Conservation (phyloP, 2,888 invertebrate genomes). For the Peribatodes rhomboidaria region DNA sequence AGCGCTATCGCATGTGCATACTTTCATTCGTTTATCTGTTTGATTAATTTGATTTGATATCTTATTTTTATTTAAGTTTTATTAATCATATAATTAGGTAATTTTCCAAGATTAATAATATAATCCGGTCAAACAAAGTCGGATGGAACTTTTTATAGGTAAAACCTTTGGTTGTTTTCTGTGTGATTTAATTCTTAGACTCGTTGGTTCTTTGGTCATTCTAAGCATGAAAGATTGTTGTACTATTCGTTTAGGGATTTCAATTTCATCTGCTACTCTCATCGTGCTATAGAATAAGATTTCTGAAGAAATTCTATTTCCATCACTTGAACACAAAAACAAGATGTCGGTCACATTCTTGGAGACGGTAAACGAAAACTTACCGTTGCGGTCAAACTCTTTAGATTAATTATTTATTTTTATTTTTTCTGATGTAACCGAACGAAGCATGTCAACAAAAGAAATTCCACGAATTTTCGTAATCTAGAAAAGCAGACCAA, state of each 20-base stretch:
- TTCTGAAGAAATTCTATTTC: neutral
- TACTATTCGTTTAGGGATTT: neutral
- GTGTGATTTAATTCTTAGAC: neutral
- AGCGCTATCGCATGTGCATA: conserved; percentile 7
- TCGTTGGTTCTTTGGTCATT: no score
- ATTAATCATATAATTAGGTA: conserved; percentile 20
- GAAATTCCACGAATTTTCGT: conserved; percentile 18
- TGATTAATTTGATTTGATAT: conserved; percentile 24
- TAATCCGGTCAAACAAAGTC: conserved; percentile 16
- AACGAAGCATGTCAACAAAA: conserved; percentile 2
- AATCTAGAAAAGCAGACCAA: conserved; percentile 7
- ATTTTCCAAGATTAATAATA: conserved; percentile 13
- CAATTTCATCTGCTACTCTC: neutral
- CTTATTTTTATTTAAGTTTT: conserved; percentile 10
- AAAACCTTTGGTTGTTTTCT: neutral
- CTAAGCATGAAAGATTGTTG: neutral
- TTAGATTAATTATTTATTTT: neutral
- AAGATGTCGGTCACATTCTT: conserved; percentile 6
- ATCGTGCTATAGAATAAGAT: neutral
- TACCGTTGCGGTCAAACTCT: neutral
- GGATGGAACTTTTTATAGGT: neutral
- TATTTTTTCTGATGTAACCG: neutral
- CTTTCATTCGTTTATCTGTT: conserved; percentile 28
- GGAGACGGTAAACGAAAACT: neutral
- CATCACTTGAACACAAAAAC: neutral